Percentiles rank a stretch among this genome's conserved stretches.
These are phyloP conservation scores for Drosophila funebris DNA, from an alignment of 1,140 invertebrate genomes.

Conservation along the genomic window DNA sequence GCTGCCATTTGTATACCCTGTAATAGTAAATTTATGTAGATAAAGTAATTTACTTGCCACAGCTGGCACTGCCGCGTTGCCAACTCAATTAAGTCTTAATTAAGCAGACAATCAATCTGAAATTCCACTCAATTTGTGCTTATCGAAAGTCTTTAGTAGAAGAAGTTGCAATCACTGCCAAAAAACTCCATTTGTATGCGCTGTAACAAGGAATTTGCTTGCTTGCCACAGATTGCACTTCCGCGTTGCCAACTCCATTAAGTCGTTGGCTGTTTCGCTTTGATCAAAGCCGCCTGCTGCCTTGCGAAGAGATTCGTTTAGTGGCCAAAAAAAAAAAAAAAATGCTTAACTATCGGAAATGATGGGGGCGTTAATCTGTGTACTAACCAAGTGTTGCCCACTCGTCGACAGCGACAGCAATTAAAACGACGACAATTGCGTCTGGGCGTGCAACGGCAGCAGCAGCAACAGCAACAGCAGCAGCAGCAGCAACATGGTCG, in stretches of 20 bases:
- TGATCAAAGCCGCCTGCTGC: constrained; percentile 18
- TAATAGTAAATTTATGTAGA: too few species aligned
- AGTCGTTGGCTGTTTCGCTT: constrained; percentile 24
- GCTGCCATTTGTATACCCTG: too few species aligned
- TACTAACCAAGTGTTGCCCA: constrained; percentile 57
- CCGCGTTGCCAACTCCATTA: constrained; percentile 11
- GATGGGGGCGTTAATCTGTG: constrained; percentile 69
- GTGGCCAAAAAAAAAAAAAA: not conserved
- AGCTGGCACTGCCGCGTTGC: too few species aligned
- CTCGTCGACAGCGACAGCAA: constrained; percentile 62
- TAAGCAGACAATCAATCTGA: too few species aligned
- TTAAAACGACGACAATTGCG: constrained; percentile 74
- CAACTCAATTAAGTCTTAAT: not conserved
- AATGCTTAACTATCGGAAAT: constrained; percentile 68
- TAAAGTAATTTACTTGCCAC: too few species aligned
- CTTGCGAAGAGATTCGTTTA: constrained; percentile 16
- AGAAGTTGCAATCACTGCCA: not conserved
- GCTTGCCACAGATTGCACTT: not conserved
- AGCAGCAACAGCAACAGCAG: not conserved
- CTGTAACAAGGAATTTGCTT: not conserved
- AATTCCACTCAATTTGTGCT: too few species aligned
- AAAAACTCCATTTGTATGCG: not conserved
- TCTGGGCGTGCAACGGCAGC: constrained; percentile 51
- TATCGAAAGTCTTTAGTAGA: not conserved
- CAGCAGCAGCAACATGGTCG: constrained; percentile 8